A percentile compares a stretch with the other conserved stretches of the same genome.
Evolutionary conservation across 2,797 vertebrate species (phyloP).

Genomic region (Taeniopygia guttata): DNA sequence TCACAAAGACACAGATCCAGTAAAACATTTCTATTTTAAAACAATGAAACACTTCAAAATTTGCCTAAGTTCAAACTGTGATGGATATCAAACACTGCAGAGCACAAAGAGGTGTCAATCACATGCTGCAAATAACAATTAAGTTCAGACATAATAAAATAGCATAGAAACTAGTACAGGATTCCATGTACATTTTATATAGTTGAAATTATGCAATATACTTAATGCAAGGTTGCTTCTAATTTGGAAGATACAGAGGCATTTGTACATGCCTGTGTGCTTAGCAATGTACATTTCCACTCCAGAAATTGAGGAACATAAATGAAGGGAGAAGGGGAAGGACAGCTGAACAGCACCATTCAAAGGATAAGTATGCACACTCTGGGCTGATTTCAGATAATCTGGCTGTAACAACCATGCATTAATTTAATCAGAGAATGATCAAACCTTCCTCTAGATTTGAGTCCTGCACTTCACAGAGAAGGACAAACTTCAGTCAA

Average conservation of each 20-base stretch:
- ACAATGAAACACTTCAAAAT: not conserved
- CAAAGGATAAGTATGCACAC: not conserved
- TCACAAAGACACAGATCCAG: not conserved
- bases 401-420: not conserved
- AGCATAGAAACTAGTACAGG: not conserved
- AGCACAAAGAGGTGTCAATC: accelerated
- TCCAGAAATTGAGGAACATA: not conserved
- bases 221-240: not conserved
- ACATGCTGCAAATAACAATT: not conserved
- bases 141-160: not conserved
- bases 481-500: not conserved
- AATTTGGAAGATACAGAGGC: not conserved
- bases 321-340: not conserved
- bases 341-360: not conserved
- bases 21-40: not conserved
- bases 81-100: not conserved
- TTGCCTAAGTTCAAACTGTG: not conserved
- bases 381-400: not conserved
- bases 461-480: not conserved
- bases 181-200: not conserved
- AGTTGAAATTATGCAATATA: not conserved
- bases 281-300: not conserved
- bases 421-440: not conserved
- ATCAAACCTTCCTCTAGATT: not conserved
- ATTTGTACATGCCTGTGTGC: not conserved